Evolutionary conservation across 35 echinoderm and acorn worm genomes (phyloP), one percentile per base, ranked within the genome.

Genomic region (Lytechinus pictus): DNA sequence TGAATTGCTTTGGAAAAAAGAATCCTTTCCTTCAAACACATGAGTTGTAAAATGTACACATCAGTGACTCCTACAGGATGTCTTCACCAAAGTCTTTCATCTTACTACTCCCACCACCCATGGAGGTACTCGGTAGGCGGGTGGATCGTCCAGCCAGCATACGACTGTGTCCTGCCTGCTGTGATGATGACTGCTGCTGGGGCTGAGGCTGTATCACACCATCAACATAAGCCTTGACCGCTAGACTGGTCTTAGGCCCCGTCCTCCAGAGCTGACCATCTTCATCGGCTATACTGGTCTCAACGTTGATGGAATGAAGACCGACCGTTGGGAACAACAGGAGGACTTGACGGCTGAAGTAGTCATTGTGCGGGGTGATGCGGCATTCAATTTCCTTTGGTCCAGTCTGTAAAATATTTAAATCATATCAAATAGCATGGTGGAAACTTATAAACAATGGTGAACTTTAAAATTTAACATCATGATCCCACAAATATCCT

Each of bases 271-370:
- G 95, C 57, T 89, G 95, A 9, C 98, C 98, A n/a, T 98, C 97
- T 51, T 98, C 95, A 33, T 99, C 98, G 9, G 97, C 94, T 21
- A 99, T 96, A 54, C 97, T 99, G 86, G 98, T 95, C 86, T 97
- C 97, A 52, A 99, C 97, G 21, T 89, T 98, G 54, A 99, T 95
- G 16, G 97, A 96, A 87, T 99, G 96, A 29, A 93, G 95, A 28
- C 98, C 98, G 29, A 92, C 92, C 9, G 95, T 66, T 12, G 96
- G 95, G 57, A 98, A 98, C 0, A 95, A 95, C 0, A 99, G 92
- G 28, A 99, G 96, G 87, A 99, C 96, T 66, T 99, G 98, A 7
- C 95, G 94, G 90, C 98, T 99, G 79, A 99, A 99, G 96, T 98
- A 99, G 95, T 99, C 98, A 91, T 99, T 97, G 94, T 97, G 98